phyloP scores from a whole-genome alignment of 2,888 invertebrate species.

The Hesperia comma region DNA sequence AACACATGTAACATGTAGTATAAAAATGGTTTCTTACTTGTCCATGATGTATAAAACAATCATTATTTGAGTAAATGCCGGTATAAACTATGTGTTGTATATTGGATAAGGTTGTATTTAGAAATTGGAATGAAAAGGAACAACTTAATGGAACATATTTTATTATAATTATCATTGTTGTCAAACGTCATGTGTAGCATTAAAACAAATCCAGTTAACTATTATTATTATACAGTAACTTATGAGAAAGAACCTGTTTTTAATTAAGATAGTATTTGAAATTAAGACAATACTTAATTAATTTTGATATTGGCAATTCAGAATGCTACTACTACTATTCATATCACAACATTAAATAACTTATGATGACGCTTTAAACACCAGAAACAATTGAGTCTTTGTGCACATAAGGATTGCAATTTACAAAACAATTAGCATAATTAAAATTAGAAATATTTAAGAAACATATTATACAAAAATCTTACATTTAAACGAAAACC shows the following conservation, averaged over 20 bases:
- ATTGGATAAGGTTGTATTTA: not conserved
- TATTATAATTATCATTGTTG: constrained; percentile 71
- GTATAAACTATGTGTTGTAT: no score
- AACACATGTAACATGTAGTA: no score
- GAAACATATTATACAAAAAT: constrained; percentile 37
- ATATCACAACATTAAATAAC: constrained; percentile 54
- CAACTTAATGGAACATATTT: constrained; percentile 66
- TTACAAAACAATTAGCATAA: constrained; percentile 25
- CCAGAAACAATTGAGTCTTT: constrained; percentile 42
- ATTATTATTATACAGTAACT: constrained; percentile 58
- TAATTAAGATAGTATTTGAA: constrained; percentile 27
- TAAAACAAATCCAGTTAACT: constrained; percentile 64
- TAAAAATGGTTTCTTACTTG: no score
- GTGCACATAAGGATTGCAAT: constrained; percentile 44
- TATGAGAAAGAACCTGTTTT: constrained; percentile 33
- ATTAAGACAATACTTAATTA: constrained; percentile 40
- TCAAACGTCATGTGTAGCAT: constrained; percentile 62
- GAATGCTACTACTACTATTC: constrained; percentile 47
- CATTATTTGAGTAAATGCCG: no score
- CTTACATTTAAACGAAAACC: constrained; percentile 23
- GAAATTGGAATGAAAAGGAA: constrained; percentile 39
- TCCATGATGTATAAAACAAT: no score
- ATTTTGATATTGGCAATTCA: constrained; percentile 45
- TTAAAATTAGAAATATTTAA: constrained; percentile 24
- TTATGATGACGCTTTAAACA: constrained; percentile 42